Evolutionary conservation across 2,113 vertebrate genomes (phyloP).

Genomic region (Siniperca chuatsi): DNA sequence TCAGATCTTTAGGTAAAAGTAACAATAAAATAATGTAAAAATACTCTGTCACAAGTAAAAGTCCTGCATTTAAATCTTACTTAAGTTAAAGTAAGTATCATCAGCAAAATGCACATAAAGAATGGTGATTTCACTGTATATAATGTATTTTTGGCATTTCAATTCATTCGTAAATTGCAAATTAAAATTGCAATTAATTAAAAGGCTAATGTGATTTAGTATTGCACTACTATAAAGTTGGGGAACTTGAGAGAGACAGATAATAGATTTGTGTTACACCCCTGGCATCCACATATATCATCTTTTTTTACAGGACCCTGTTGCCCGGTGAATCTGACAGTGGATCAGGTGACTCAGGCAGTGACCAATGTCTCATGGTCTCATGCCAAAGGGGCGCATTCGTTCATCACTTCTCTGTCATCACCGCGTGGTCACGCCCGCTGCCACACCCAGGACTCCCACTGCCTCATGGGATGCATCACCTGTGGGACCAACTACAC

Average conservation of each 20-base stretch:
- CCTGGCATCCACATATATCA: neutral
- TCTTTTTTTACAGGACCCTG: conserved; percentile 86
- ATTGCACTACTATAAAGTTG: too few relatives aligned
- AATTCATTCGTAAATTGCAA: neutral
- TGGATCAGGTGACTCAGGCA: conserved; percentile 89
- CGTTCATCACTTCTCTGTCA: conserved; percentile 85
- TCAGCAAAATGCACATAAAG: neutral
- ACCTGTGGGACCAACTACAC: conserved; percentile 91
- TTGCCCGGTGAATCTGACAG: conserved; percentile 85
- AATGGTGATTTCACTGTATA: neutral
- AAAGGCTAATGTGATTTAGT: neutral
- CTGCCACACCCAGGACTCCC: conserved; percentile 89
- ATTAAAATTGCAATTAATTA: neutral
- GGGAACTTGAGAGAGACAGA: neutral
- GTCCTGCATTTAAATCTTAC: neutral
- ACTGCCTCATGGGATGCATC: conserved; percentile 94
- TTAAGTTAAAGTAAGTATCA: neutral
- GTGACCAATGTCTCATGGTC: conserved; percentile 92
- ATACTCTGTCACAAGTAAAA: neutral
- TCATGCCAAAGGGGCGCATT: conserved; percentile 83
- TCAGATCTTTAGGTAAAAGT: neutral
- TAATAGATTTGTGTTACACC: neutral
- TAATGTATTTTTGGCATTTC: neutral
- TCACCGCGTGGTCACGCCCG: conserved; percentile 87
- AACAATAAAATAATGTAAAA: too few relatives aligned